These are phyloP conservation scores for Fratercula arctica DNA, from an alignment of 2,797 vertebrate genomes.

Conservation along the genomic window DNA sequence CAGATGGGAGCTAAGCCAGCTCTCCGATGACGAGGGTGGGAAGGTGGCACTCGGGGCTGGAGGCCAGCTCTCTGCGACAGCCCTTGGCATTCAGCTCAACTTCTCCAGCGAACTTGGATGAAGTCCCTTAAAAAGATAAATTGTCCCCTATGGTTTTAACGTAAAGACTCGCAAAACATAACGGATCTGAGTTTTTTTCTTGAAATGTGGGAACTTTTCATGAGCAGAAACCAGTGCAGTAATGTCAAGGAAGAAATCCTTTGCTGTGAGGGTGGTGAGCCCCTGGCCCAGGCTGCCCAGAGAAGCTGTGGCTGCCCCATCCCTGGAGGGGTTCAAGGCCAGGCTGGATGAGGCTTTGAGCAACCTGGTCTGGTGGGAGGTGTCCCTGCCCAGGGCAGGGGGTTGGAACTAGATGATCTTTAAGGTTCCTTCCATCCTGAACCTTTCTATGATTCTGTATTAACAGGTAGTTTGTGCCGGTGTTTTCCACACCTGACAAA, in stretches of 20 bases:
- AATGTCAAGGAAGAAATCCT: background rate
- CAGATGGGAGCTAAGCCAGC: background rate
- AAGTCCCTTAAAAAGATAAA: background rate
- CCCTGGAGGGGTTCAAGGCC: too few relatives aligned
- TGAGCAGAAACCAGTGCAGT: background rate
- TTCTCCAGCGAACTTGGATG: background rate
- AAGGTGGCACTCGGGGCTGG: background rate
- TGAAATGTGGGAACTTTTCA: background rate
- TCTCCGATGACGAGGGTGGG: background rate
- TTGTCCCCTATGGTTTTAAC: background rate
- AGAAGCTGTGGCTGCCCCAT: too few relatives aligned
- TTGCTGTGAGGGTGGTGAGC: too few relatives aligned
- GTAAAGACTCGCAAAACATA: background rate
- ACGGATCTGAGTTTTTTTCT: background rate
- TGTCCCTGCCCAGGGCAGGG: too few relatives aligned
- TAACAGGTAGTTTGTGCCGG: background rate
- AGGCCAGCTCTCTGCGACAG: background rate
- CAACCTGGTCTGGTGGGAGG: too few relatives aligned
- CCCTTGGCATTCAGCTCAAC: background rate
- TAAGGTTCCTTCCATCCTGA: too few relatives aligned
- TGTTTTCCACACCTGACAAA: background rate
- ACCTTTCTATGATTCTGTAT: too few relatives aligned
- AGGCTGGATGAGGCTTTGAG: too few relatives aligned
- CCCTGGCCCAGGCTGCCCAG: too few relatives aligned
- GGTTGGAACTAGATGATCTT: too few relatives aligned